Percentiles rank a stretch among this genome's conserved stretches.
phyloP scores from a whole-genome alignment of 1,140 invertebrate species.

The Pogonomyrmex barbatus region DNA sequence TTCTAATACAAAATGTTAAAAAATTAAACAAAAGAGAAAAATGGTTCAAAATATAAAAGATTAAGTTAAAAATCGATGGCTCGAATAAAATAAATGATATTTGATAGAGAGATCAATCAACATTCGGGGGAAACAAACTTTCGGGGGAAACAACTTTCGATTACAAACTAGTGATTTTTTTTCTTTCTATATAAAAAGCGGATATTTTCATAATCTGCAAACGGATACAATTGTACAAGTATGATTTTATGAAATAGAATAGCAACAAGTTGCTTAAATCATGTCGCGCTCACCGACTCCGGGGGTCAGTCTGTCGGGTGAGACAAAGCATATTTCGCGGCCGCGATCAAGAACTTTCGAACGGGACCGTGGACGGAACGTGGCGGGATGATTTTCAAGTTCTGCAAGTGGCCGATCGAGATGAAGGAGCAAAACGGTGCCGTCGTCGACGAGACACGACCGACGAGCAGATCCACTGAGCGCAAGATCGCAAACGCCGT shows the following conservation, averaged over 20 bases:
- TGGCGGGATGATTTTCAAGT: conserved; percentile 82
- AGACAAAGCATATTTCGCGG: neutral
- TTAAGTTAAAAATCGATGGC: neutral
- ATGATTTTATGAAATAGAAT: neutral
- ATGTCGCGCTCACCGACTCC: neutral
- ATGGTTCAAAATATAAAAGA: neutral
- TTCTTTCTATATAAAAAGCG: neutral
- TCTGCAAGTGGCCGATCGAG: conserved; percentile 79
- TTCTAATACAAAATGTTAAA: neutral
- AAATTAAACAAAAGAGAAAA: neutral
- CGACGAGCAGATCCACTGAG: conserved; percentile 46
- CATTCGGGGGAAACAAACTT: neutral
- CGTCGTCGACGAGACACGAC: conserved; percentile 24
- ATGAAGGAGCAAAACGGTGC: conserved; percentile 50
- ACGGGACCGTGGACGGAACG: conserved; percentile 38
- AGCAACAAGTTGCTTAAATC: neutral
- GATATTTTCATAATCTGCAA: neutral
- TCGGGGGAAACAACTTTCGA: neutral
- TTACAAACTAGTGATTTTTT: neutral
- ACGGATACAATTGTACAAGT: neutral
- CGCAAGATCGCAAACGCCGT: conserved; percentile 76
- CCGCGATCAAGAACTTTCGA: conserved; percentile 26
- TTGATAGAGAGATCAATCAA: neutral
- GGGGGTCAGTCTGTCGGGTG: neutral
- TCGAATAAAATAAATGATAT: neutral